phyloP scores from a whole-genome alignment of 2,888 invertebrate genomes.

The Chydorus sphaericus region DNA sequence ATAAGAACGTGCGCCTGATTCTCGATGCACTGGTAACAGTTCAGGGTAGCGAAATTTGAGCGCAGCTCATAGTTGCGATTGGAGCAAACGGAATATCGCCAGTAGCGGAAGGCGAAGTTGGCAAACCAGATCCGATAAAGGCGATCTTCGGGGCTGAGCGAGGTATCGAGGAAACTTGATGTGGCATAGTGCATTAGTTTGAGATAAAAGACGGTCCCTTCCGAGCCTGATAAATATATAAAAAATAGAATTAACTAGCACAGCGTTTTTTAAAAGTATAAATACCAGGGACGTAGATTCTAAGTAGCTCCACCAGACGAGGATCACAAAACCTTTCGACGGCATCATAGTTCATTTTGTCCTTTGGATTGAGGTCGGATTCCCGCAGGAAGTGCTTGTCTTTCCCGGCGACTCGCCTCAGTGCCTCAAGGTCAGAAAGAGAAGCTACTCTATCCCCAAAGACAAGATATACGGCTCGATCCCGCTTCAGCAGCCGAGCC shows the following conservation, averaged over 20 bases:
- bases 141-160: neutral
- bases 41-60: neutral
- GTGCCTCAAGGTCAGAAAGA: neutral
- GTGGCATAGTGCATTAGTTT: neutral
- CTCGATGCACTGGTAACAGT: neutral
- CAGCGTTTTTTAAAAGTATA: too few species aligned
- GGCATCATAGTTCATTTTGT: constrained; percentile 4
- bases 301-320: neutral
- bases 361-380: neutral
- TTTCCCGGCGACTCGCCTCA: neutral
- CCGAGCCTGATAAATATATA: neutral
- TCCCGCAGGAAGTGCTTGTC: neutral
- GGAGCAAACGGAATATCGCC: neutral
- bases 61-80: neutral
- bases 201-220: constrained; percentile 4
- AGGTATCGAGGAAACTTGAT: neutral
- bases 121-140: neutral
- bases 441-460: neutral
- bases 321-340: neutral
- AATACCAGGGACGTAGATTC: neutral
- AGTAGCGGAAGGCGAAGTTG: neutral
- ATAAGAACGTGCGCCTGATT: neutral
- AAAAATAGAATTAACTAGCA: too few species aligned
- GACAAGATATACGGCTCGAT: too few species aligned
- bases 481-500: neutral